Conservation (phyloP, 1,140 invertebrate genomes). For the Heliothis virescens region DNA sequence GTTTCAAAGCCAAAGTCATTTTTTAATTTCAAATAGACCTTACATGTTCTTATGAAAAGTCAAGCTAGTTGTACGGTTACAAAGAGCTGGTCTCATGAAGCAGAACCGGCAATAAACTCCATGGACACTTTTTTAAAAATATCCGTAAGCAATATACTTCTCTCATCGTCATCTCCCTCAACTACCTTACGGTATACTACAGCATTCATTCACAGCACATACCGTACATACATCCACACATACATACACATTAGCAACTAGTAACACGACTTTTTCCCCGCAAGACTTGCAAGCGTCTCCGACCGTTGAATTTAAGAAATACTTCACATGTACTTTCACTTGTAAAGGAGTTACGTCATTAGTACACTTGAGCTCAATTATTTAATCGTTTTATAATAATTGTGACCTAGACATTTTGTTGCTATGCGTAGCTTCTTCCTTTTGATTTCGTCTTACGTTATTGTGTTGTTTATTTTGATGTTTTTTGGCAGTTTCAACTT, state of each 20-base stretch:
- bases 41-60: too few species aligned
- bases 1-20: too few species aligned
- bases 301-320: conserved; percentile 48
- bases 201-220: conserved; percentile 26
- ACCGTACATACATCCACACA: conserved; percentile 11
- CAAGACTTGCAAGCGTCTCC: background rate
- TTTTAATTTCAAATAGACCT: too few species aligned
- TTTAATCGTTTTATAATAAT: conserved; percentile 70
- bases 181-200: conserved; percentile 6
- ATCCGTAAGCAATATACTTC: too few species aligned
- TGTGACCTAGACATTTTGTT: conserved; percentile 53
- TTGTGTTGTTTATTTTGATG: background rate
- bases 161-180: background rate
- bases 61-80: too few species aligned
- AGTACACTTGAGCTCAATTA: conserved; percentile 64
- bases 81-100: too few species aligned
- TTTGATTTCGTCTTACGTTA: background rate
- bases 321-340: conserved; percentile 57
- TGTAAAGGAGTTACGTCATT: conserved; percentile 53
- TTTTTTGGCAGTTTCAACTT: background rate
- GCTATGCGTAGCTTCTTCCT: conserved; percentile 30
- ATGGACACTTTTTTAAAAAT: too few species aligned
- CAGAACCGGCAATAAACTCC: too few species aligned
- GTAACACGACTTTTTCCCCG: conserved; percentile 41
- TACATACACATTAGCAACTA: conserved; percentile 9